Base-by-base conservation (phyloP, 2,888 invertebrate genomes). In the Patella pellucida region DNA sequence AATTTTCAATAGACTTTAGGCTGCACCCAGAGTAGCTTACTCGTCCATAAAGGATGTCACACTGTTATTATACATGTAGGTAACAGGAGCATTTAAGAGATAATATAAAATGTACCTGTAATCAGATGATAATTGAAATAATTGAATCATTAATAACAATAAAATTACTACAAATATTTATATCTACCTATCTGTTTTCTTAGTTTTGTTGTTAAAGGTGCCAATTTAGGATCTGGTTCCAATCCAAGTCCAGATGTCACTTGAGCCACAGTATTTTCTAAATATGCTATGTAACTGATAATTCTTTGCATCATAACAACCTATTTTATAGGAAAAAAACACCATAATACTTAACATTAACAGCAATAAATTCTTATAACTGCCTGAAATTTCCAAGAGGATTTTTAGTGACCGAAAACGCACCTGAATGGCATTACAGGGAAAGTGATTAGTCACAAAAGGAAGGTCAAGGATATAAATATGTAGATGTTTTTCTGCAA, bases 241-340 rank as follows among this genome's bases (percentile, higher is more conserved):
- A 85, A 52, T 51, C 78, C 79, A 0, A 87, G 76, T 67, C 87
- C 80, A 50, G 81, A 77, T 75, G 84, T 83, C 62, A 88, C 74
- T 19, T 74, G 76, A 9, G 72, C 72, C 41, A 89, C 83, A 62
- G 86, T 86, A 70, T 86, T 85, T 78, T 89, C 89, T 74, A 89
- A 79, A 74, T 86, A 87, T 76, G 87, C 86, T 41, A 89, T 85
- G 75, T 89, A 89, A 56, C 85, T 85, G 71, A 89, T 89, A 31
- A 89, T 86, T 69, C 87, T 82, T 81, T 89, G 89, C 86, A 89
- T 85, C 85, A 87, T 89, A 50, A 88, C 86, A 19, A 89, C 88
- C 89, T 89, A 79, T 0, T 74, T 78, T 41, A 41, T 41, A 41
- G 15, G 68, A 52, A 69, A 54, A 52, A 15, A 72, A 19, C n/a